Evolutionary conservation across 2,888 invertebrate species (phyloP), one percentile per base, ranked within the genome.

Genomic region (Megaustenia siamemsis): DNA sequence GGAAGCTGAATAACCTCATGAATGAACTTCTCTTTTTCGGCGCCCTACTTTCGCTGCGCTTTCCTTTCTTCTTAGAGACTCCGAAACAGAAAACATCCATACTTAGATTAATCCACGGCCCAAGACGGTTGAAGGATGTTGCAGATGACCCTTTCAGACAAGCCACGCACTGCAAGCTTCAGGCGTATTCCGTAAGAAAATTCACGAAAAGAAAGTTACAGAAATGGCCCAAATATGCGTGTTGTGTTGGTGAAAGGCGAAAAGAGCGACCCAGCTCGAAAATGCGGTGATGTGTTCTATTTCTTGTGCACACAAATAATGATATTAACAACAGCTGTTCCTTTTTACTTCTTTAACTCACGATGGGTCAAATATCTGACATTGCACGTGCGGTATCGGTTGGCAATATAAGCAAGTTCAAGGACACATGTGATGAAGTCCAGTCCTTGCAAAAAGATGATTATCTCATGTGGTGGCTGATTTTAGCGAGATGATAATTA

Each of bases 21-120:
- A 71, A 6, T 40, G 43, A 32, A 24, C 24, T 71, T 35, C 43
- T n/a, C n/a, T 71, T 68, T 8, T 21, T 24, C 6, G 40, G 21
- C 5, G 43, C n/a, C 4, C 43, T 40, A 15, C 40, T 71, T 38
- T 24, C 1, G 40, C 12, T 40, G 2, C n/a, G 69, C 8, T 24
- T 71, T 24, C n/a, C n/a, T 3, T 43, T 40, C 43, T 66, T 71
- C 69, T 71, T 71, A n/a, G 69, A 38, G n/a, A 43, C 40, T 2
- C 69, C 40, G 12, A 40, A 43, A 43, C 69, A 71, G n/a, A 71
- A 71, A 40, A 71, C 5, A 71, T 71, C 69, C 69, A 71, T 71
- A 35, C 4, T 71, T 21, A 12, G 40, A 10, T 43, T 8, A 32
- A 71, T 43, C 24, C n/a, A 71, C 69, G 21, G 32, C 8, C 69